Base-by-base conservation (phyloP, 2,113 vertebrate species). In the Xiphias gladius region DNA sequence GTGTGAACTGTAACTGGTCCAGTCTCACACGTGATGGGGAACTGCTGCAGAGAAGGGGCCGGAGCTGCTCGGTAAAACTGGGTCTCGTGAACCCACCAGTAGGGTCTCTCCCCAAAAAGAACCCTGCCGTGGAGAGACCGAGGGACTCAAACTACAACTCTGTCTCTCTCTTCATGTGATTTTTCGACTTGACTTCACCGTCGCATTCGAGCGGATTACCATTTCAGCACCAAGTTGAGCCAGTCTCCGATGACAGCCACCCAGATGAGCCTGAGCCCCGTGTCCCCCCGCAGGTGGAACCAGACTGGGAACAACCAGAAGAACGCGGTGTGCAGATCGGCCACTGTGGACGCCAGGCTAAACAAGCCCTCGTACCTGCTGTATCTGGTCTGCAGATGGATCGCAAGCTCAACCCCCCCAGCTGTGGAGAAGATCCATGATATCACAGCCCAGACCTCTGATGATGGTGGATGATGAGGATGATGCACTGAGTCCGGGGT, bases 191-290 rank as follows among this genome's bases (percentile, higher is more conserved):
- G 2, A 22, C 7, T 26, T 13, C 0, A 2, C 3, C 12, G 24
- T n/a, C 1, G 17, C 19, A 30, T 35, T 30, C 14, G 0, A 55
- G 17, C 16, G 8, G n/a, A 39, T 97, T 95, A 99, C 98, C 98
- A 99, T 91, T 99, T 99, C 87, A 98, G 99, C 84, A 99, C 95
- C 8, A 99, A 91, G 91, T 99, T 99, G 64, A 99, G 94, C 98
- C 98, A 99, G 93, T 99, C 98, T 2, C 98, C 98, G 0, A 99
- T 95, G 65, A 99, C 98, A 0, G 98, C 97, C 88, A 99, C 97
- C 98, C 98, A 99, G 88, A 99, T 96, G 26, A 99, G 97, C 76
- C 96, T 96, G 92, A 99, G 79, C 55, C 94, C 97, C 58, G 97
- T 85, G 82, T 96, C 96, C 98, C 89, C 86, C 0, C 83, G 95